Percentiles rank a stretch among this genome's conserved stretches.
Evolutionary conservation across 1,140 invertebrate species (phyloP).

Genomic region (Drosophila ironensis): DNA sequence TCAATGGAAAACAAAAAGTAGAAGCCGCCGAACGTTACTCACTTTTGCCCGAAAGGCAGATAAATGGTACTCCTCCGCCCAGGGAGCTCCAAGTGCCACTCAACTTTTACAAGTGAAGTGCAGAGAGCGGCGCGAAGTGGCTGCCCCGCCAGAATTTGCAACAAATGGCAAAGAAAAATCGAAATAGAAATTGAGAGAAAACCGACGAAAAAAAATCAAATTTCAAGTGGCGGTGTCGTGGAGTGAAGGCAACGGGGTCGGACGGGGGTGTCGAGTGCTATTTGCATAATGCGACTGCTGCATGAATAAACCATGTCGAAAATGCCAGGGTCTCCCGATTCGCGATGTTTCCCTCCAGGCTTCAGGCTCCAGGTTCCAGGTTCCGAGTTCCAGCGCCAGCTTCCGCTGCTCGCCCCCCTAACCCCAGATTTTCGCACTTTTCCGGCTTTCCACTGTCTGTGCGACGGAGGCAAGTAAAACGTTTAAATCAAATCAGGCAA

Average conservation of each 20-base stretch:
- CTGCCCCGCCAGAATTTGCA: conserved; percentile 40
- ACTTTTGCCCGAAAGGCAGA: conserved; percentile 31
- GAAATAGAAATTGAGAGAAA: conserved; percentile 57
- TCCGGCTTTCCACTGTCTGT: conserved; percentile 12
- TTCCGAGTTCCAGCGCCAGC: no score
- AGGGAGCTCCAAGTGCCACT: conserved; percentile 36
- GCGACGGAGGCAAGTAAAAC: conserved; percentile 46
- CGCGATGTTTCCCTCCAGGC: conserved; percentile 10
- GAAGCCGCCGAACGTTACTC: conserved; percentile 40
- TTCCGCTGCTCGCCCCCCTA: not conserved
- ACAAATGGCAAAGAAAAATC: conserved; percentile 64
- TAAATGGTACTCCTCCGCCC: conserved; percentile 17
- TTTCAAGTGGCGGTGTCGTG: conserved; percentile 60
- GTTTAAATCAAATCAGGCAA: conserved; percentile 72
- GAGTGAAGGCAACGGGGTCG: no score
- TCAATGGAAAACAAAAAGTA: conserved; percentile 23
- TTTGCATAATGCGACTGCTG: conserved; percentile 78
- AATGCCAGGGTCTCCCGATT: conserved; percentile 26
- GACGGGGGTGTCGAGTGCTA: conserved; percentile 34
- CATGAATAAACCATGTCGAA: conserved; percentile 76
- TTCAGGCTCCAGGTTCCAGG: no score
- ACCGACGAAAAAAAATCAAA: conserved; percentile 71
- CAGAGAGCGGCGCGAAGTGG: conserved; percentile 36
- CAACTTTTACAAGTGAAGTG: conserved; percentile 38
- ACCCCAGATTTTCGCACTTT: not conserved